Evolutionary conservation across 2,888 invertebrate species (phyloP), one percentile per base, ranked within the genome.

Genomic region (Ctenicera cuprea): DNA sequence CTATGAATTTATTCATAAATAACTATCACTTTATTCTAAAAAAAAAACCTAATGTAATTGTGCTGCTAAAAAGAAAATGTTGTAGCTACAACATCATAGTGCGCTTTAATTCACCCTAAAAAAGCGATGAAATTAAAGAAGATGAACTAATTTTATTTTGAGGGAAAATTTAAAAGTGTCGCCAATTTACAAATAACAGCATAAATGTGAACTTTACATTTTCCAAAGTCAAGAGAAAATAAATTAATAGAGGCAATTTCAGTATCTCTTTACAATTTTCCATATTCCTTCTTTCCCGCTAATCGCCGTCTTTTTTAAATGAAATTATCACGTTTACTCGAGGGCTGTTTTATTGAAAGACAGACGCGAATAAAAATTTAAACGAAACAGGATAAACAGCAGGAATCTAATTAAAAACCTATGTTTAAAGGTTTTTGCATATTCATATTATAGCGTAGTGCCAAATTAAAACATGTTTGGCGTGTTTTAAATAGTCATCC

Each of bases 381-480:
- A 48, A 48, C 11, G 48, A 20, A 41, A 48, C 18, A 48, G 11
- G 38, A 33, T 18, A 59, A 38, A 59, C 38, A 38, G 11, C 20
- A 12, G 7, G 11, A 22, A 38, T 59, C 16, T 18, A 59, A 59
- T 38, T 59, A 38, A 37, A 38, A 38, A 18, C 59, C 59, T 41
- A 38, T 20, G 59, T 38, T 59, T 38, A 59, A 33, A 12, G 9
- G 59, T 30, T 38, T 43, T 45, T 45, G 62, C 62, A 45, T 63
- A 63, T 63, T 63, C 45, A 63, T 43, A 30, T 45, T 3, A 45
- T 63, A 63, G 62, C 18, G 43, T 37, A 43, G 43, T 63, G n/a
- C 45, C 33, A 50, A 50, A 64, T 50, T 50, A 64, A 64, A 64
- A 50, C 14, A 18, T 64, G 20, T 64, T 64, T 64, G 20, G 48